Evolutionary conservation across 1,140 invertebrate species (phyloP), one percentile per base, ranked within the genome.

Genomic region (Tetramorium alpestre): DNA sequence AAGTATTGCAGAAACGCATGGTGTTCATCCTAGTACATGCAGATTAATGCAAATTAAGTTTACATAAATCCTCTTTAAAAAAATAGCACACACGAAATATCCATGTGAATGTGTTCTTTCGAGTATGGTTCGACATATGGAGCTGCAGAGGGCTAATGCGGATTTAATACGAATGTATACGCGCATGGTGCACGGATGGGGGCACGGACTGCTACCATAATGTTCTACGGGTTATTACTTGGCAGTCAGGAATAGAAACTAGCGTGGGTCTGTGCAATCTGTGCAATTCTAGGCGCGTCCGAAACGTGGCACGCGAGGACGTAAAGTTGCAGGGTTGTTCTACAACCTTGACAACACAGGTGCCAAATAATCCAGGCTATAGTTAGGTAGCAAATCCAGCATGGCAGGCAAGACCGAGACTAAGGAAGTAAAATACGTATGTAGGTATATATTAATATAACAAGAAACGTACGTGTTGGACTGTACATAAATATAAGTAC

Each of bases 191-290:
- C 44, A 80, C n/a, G 28, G 7, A 69, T 33, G 11, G 33, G 18
- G n/a, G 33, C 76, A 65, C 49, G 58, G 58, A 72, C 58, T 72
- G 51, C 78, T 82, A 82, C 28, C 78, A 82, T 81, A 70, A 82
- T 47, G 28, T 72, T 82, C 78, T 82, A 82, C 78, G 38, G 78
- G 51, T 82, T 56, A 72, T 82, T 72, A 82, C 65, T 82, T 82
- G 65, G 78, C 78, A 82, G 65, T 82, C 78, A 33, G 65, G 78
- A 22, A 49, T 82, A 82, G 51, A 70, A 70, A 82, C 78, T 82
- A 82, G 78, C 65, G 70, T 82, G 18, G 65, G 49, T 33, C 33
- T 33, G 33, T 82, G 78, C 78, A 82, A 82, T 82, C 51, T 82
- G 78, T 82, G 78, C 78, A 72, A 44, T 72, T 72, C 78, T 82